Evolutionary conservation across 2,113 vertebrate genomes (phyloP), one percentile per base, ranked within the genome.

Genomic region (Nanger granti): DNA sequence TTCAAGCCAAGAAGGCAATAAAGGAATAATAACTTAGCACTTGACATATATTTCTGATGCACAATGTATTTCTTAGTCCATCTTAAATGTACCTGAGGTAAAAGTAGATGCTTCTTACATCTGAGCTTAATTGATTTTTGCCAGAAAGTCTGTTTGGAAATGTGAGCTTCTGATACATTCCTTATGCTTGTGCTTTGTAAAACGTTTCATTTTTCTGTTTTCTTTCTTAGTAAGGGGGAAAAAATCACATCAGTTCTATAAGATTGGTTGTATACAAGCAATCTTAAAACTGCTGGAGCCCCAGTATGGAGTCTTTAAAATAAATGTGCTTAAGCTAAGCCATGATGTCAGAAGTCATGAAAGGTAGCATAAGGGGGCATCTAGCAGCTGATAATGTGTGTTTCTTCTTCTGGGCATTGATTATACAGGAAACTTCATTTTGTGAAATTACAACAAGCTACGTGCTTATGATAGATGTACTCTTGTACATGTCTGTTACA

Each of bases 311-410:
- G 3, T 66, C 80, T 91, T 92, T 76, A 90, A 97, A 90, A 95
- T 73, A 34, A 91, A 66, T 76, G 34, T 95, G 47, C n/a, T 93
- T 90, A 84, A 90, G 90, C n/a, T 92, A 89, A 98, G 55, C 55
- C 64, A 5, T 47, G 17, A 44, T 66, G 62, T 79, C 59, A 86
- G 31, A 93, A 66, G n/a, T 76, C 26, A 69, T 86, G 59, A 95
- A 94, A 47, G 24, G 47, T 73, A 95, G 52, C 24, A 34, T 3
- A 2, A 84, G 34, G 29, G n/a, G 11, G 5, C 9, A 29, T 31
- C 11, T 26, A 9, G 47, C 14, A 3, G 52, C 76, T 93, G 55
- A 5, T 15, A 15, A 31, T 47, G 34, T 24, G 41, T 49, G 22
- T 62, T 82, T 79, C 44, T 9, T 89, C 69, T 47, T 69, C 34